Base-by-base conservation (phyloP, 2,797 vertebrate genomes). In the Sebastolobus altivelis region DNA sequence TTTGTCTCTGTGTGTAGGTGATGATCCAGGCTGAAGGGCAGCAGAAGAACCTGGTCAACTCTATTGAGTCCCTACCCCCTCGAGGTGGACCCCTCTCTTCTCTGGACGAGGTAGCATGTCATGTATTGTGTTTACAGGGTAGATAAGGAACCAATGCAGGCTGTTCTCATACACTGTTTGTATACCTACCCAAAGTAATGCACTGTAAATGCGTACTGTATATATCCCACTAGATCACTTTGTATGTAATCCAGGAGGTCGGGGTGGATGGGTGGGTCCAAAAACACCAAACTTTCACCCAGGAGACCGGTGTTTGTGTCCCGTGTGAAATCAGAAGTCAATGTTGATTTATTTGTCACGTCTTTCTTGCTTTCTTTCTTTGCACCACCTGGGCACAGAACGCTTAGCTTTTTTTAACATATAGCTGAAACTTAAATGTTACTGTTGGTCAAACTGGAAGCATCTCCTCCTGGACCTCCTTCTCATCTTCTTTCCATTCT, bases 1-100 rank as follows among this genome's bases (percentile, higher is more conserved):
- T 65, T 22, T 67, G 10, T 73, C 6, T 43, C 25, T 59, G 25
- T 71, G 4, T 77, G 18, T 33, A 98, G 97, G 94, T 97, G 66
- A 96, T 97, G 94, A 96, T 71, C 83, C 96, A 97, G 86, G 96
- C 96, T 65, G 97, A 97, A 79, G 97, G 94, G 66, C 97, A 97
- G 82, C 97, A 97, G 93, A 97, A 96, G 91, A 96, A 89, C 77
- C 95, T 97, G 1, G 96, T 97, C 75, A 96, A 97, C 52, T 97
- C 97, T 79, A 96, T 97, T 10, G 97, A 98, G 94, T 95, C 97
- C 66, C 94, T 97, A 69, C 95, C 97, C 3, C 93, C 94, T 82
- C 96, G 76, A 65, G 77, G 95, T 4, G 97, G 97, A 25, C 95
- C 97, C 2, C 95, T 98, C 59, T 96, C 96, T 86, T 95, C 97